A percentile compares a stretch with the other conserved stretches of the same genome.
These are phyloP conservation scores for Encarsia formosa DNA, from an alignment of 2,888 invertebrate species.

Conservation along the genomic window DNA sequence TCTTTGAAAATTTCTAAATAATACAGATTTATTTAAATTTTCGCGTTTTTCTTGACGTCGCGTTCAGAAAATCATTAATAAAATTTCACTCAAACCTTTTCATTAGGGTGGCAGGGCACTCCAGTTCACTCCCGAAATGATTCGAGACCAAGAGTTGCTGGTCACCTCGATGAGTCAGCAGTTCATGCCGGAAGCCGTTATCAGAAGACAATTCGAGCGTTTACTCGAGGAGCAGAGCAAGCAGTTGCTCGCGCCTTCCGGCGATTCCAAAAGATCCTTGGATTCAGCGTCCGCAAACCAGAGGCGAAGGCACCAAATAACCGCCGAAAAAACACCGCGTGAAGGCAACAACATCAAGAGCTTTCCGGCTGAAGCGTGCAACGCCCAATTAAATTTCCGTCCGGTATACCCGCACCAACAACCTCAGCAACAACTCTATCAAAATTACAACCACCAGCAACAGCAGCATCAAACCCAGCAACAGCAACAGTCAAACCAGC, in stretches of 20 bases:
- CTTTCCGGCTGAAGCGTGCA: background rate
- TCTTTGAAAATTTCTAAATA: too few relatives aligned
- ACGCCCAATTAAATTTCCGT: background rate
- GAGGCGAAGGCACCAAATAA: background rate
- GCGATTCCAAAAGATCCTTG: background rate
- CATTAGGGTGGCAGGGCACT: too few relatives aligned
- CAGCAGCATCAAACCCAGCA: background rate
- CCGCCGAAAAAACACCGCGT: background rate
- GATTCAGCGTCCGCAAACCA: background rate
- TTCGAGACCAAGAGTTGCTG: slow-evolving; percentile 42
- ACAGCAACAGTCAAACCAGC: background rate
- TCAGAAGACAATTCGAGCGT: slow-evolving; percentile 41
- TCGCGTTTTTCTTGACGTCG: too few relatives aligned
- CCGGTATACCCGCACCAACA: background rate
- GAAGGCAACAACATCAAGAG: background rate
- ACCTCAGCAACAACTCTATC: background rate
- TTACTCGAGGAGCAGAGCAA: slow-evolving; percentile 40
- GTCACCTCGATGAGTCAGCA: slow-evolving; percentile 41
- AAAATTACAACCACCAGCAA: background rate
- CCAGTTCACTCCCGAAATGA: slow-evolving; percentile 39
- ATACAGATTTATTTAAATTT: too few relatives aligned
- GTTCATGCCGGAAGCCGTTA: slow-evolving; percentile 37
- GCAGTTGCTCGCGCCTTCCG: slow-evolving; percentile 33
- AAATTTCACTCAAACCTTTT: too few relatives aligned
- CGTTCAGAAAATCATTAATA: too few relatives aligned